phyloP scores from a whole-genome alignment of 2,797 vertebrate genomes.

The Octomys mimax region DNA sequence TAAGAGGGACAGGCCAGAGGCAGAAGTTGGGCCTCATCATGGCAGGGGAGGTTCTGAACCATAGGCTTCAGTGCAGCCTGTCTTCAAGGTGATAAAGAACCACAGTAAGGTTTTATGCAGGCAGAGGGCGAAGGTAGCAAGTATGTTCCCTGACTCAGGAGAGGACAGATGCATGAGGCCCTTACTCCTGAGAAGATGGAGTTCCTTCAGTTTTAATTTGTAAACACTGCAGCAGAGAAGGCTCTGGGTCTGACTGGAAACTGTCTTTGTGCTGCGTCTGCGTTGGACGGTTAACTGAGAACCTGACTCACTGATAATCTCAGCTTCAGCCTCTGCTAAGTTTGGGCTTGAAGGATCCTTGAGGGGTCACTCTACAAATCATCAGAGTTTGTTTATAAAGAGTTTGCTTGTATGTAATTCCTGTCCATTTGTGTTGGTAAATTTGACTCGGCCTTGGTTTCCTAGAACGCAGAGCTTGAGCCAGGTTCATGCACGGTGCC shows the following conservation, averaged over 20 bases:
- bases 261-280: not conserved
- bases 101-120: not conserved
- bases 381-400: not conserved
- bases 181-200: not conserved
- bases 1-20: not conserved
- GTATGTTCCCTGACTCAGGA: not conserved
- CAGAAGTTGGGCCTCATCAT: not conserved
- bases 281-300: not conserved
- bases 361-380: not conserved
- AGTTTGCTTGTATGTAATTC: not conserved
- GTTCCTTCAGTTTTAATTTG: not conserved
- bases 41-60: not conserved
- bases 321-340: not conserved
- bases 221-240: not conserved
- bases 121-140: not conserved
- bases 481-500: not conserved
- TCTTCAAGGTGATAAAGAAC: not conserved
- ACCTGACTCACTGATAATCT: not conserved
- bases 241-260: not conserved
- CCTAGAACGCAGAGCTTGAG: conserved; percentile 28
- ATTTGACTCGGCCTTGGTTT: not conserved
- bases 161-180: not conserved
- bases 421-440: not conserved
- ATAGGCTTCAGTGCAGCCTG: not conserved
- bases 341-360: not conserved